A percentile compares a stretch with the other conserved stretches of the same genome.
phyloP scores from a whole-genome alignment of 2,113 vertebrate species.

The Calypte anna region DNA sequence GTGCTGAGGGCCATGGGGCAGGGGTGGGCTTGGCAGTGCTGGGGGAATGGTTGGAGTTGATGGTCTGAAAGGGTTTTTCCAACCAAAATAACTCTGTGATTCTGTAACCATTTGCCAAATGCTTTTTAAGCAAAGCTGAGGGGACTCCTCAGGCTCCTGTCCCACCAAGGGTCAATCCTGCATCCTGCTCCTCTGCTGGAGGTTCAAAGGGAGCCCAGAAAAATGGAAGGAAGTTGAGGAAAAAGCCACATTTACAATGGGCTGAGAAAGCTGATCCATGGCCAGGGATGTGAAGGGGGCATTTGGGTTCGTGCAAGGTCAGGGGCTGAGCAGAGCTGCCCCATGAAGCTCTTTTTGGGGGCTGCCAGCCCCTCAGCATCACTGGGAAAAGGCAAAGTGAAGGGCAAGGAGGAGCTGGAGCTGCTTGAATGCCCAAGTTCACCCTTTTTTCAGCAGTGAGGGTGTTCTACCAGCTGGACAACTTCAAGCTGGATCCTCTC shows the following conservation, averaged over 20 bases:
- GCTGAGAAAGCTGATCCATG: not conserved
- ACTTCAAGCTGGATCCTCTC: conserved; percentile 61
- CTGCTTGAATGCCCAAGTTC: conserved; percentile 48
- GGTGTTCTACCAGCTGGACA: conserved; percentile 67
- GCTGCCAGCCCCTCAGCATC: not conserved
- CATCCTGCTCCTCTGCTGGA: rapidly evolving
- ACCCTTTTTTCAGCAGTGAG: conserved; percentile 25
- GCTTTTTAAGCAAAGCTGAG: rapidly evolving
- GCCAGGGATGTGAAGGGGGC: not conserved
- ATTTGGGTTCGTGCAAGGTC: not conserved
- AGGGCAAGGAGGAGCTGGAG: not conserved
- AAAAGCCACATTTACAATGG: not conserved
- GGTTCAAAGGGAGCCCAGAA: not conserved
- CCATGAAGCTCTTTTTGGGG: not conserved
- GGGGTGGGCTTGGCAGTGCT: too few species aligned
- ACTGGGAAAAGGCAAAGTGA: conserved; percentile 1
- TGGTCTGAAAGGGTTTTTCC: too few species aligned
- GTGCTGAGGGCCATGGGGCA: too few species aligned
- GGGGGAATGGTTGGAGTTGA: too few species aligned
- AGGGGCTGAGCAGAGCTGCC: rapidly evolving
- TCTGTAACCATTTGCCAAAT: rapidly evolving
- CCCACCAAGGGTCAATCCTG: not conserved
- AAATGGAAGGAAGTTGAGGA: not conserved
- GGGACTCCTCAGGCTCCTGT: not conserved
- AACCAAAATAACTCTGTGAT: too few species aligned